Base-by-base conservation (phyloP, 2,797 vertebrate species). In the Typhlichthys subterraneus region DNA sequence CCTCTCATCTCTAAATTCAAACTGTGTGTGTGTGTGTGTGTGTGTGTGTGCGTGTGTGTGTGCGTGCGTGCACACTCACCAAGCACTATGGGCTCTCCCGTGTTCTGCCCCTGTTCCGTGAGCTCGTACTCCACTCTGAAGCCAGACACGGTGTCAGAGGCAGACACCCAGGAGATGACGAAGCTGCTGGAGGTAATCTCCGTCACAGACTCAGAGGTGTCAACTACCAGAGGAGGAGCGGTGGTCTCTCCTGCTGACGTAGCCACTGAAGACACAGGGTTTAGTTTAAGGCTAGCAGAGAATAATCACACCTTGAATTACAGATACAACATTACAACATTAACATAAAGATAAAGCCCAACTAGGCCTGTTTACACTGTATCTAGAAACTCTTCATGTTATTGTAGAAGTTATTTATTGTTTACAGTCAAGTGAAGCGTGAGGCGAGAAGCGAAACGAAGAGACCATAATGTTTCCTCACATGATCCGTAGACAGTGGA, bases 161-260 rank as follows among this genome's bases (percentile, higher is more conserved):
- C 97, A 0, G 98, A 98, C 65, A 99, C 95, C 98, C 98, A 99
- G 13, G 97, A 99, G 73, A 99, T 92, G 76, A 99, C 96, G 7
- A 99, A 99, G 84, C 98, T 99, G 88, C 94, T 98, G 86, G 97
- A 92, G 15, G 98, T 99, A 78, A 99, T 98, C 91, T 99, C 98
- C 0, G 97, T 98, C 73, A 99, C 95, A 0, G 97, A 99, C 70
- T 99, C 97, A 0, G 97, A 97, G 59, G 85, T 95, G 79, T 94
- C 92, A 59, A 98, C 92, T 57, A 94, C 12, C 0, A 93, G 84
- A 10, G 96, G 93, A 59, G 81, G 91, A 38, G 75, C 93, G 7
- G 93, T 92, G 14, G 96, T 96, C 85, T 95, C 96, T 56, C 97
- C 98, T 12, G 60, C 89, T 74, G 85, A 90, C 76, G 15, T 87